Evolutionary conservation across 2,113 vertebrate species (phyloP), one percentile per base, ranked within the genome.

Genomic region (Thunnus maccoyii): DNA sequence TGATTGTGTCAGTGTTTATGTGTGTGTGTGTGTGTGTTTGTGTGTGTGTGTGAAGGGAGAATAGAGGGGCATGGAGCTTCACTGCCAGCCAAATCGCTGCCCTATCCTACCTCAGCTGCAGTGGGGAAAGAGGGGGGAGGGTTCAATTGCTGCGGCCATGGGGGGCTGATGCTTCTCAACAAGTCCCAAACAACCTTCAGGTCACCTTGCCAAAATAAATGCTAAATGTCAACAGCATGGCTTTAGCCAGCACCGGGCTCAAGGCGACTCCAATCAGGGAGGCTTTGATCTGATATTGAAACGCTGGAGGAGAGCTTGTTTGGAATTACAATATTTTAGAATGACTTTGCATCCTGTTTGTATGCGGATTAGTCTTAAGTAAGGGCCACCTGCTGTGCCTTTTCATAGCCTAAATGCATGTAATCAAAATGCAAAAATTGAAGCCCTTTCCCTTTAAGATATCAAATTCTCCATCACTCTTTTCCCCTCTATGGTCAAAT

Each of bases 201-300:
- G 88, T 91, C 88, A 92, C 91, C 90, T 91, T 91, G 91, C 92
- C 90, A 92, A 89, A 91, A 89, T 74, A 89, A 89, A 93, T 80
- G 89, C 77, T 87, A 90, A 93, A 94, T 93, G 92, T 93, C 94
- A 93, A 91, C 84, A 83, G 80, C 15, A 4, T 60, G 66, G 85
- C 71, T 88, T 86, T 72, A 70, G 87, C 86, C 84, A 75, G 56
- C 18, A 4, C 44, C 4, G 68, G 80, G 82, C 85, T 85, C 13
- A 56, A 78, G 78, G 89, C 76, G 18, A 64, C 73, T 58, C 51
- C 91, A 83, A 78, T 90, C 85, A 83, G 20, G 54, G 51, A 55
- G 80, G 66, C 80, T 91, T 89, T 87, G 83, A 86, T 87, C 61
- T 79, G 87, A 83, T 85, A 85, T 83, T 79, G 79, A 86, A 80